Conservation (phyloP, 2,113 vertebrate genomes). For the Actenoides hombroni region DNA sequence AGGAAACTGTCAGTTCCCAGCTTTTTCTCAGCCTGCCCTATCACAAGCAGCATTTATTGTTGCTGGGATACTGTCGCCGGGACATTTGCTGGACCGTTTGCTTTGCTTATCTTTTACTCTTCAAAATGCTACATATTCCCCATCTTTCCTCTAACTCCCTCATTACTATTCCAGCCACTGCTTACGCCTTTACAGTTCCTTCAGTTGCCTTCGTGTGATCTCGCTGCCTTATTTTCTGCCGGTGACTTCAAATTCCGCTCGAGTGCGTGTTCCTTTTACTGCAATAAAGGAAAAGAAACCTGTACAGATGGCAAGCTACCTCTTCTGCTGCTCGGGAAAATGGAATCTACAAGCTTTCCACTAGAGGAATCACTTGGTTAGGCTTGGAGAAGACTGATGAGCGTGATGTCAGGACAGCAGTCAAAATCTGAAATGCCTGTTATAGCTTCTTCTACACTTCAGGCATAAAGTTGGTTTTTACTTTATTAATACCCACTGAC, state of each 20-base stretch:
- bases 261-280: not conserved
- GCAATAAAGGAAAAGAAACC: not conserved
- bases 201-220: not conserved
- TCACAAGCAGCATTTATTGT: not conserved
- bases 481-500: not conserved
- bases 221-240: slow-evolving; percentile 4
- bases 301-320: not conserved
- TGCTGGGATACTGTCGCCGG: slow-evolving; percentile 37
- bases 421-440: not conserved
- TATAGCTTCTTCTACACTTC: not conserved
- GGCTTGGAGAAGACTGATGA: not conserved
- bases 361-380: not conserved
- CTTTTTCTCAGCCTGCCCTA: not conserved
- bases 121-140: slow-evolving; percentile 1
- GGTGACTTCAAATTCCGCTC: not conserved
- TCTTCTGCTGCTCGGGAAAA: not conserved
- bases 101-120: slow-evolving; percentile 10
- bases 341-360: not conserved
- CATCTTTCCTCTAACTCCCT: not conserved
- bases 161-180: slow-evolving; percentile 1
- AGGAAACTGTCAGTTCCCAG: not conserved
- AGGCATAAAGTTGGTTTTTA: not conserved
- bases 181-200: not conserved
- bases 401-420: not conserved
- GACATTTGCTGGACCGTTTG: not conserved